phyloP scores from a whole-genome alignment of 2,797 vertebrate genomes.

The Myripristis murdjan region DNA sequence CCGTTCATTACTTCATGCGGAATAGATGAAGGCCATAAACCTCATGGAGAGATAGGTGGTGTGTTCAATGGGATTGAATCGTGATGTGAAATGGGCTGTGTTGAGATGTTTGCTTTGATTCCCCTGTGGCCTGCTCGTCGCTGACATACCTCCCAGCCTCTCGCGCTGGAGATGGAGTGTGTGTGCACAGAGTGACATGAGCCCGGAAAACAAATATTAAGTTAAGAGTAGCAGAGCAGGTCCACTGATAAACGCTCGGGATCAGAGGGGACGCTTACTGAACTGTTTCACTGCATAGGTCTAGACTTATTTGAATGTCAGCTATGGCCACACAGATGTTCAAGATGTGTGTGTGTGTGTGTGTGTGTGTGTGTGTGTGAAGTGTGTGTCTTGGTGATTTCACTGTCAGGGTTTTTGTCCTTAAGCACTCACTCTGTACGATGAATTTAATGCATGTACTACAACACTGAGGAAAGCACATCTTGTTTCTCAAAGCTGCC shows the following conservation, averaged over 20 bases:
- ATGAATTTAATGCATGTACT: constrained; percentile 17
- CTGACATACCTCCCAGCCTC: background rate
- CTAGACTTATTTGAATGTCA: constrained; percentile 50
- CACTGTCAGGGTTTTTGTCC: constrained; percentile 6
- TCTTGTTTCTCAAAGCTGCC: background rate
- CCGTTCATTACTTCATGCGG: constrained; percentile 62
- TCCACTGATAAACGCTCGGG: background rate
- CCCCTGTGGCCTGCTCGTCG: background rate
- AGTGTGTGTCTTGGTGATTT: constrained; percentile 14
- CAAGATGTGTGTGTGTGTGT: constrained; percentile 10
- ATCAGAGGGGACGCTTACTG: background rate
- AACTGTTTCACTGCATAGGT: constrained; percentile 30
- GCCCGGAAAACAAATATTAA: background rate
- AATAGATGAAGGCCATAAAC: constrained; percentile 67
- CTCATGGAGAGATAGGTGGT: constrained; percentile 49
- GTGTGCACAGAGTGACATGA: background rate
- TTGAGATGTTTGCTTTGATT: constrained; percentile 28
- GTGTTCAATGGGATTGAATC: constrained; percentile 45
- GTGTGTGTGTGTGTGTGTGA: constrained; percentile 18
- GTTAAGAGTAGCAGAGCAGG: background rate
- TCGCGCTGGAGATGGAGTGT: background rate
- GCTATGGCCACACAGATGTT: constrained; percentile 55
- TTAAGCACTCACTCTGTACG: background rate
- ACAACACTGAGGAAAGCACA: background rate
- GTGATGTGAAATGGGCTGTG: constrained; percentile 33